phyloP scores from a whole-genome alignment of 2,888 invertebrate genomes.

The Phoronis australis region DNA sequence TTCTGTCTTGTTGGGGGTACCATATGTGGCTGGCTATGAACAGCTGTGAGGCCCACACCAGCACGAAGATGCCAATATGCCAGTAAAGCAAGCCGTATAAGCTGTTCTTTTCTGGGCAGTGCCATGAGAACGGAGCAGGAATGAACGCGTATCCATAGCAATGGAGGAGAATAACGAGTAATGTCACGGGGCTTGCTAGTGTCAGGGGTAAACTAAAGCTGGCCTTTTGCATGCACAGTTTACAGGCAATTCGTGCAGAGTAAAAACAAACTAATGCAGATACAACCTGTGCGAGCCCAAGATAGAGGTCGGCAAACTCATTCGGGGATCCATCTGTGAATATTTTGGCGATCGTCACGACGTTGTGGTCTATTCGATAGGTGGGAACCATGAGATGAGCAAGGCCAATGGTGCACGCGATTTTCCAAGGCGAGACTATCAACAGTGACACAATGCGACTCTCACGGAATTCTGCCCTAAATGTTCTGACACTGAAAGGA shows the following conservation, averaged over 20 bases:
- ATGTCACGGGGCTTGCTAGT: constrained; percentile 48
- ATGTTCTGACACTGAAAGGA: constrained; percentile 18
- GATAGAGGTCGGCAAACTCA: constrained; percentile 19
- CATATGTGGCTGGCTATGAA: constrained; percentile 39
- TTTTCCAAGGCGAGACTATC: constrained; percentile 18
- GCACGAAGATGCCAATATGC: constrained; percentile 22
- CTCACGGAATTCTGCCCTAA: constrained; percentile 27
- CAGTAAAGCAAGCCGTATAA: constrained; percentile 21
- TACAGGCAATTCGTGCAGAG: constrained; percentile 56
- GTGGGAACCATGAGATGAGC: constrained; percentile 15
- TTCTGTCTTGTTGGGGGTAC: constrained; percentile 34
- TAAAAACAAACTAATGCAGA: constrained; percentile 49
- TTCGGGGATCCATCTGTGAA: background rate
- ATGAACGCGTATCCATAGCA: constrained; percentile 19
- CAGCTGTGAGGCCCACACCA: constrained; percentile 39
- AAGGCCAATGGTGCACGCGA: constrained; percentile 23
- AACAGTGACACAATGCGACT: constrained; percentile 13
- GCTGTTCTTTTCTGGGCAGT: constrained; percentile 20
- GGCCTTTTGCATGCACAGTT: constrained; percentile 53
- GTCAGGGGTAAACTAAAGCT: constrained; percentile 54
- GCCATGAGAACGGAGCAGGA: constrained; percentile 22
- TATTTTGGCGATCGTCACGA: background rate
- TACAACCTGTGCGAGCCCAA: constrained; percentile 21
- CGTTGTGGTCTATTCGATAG: background rate
- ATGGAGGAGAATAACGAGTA: constrained; percentile 26